phyloP scores from a whole-genome alignment of 2,888 invertebrate genomes.

The Tipula vernalis region DNA sequence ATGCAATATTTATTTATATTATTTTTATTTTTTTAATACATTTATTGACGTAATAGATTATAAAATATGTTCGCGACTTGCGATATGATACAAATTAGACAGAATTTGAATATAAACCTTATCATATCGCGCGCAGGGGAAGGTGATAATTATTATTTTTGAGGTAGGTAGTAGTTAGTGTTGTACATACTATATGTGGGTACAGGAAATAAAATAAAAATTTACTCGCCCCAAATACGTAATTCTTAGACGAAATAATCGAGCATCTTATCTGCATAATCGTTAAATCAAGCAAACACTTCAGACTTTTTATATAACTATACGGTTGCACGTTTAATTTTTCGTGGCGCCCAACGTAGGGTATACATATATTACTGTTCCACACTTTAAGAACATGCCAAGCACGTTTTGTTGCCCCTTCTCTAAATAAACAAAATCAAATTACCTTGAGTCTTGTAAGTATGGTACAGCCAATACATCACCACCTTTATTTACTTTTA shows the following conservation, averaged over 20 bases:
- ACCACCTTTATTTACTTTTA: neutral
- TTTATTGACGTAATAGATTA: neutral
- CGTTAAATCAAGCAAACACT: no score
- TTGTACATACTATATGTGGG: neutral
- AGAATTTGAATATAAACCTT: neutral
- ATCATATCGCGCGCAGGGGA: neutral
- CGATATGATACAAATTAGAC: neutral
- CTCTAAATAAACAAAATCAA: neutral
- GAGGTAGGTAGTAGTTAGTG: neutral
- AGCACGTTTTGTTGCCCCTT: neutral
- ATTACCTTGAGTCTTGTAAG: neutral
- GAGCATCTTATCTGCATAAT: neutral
- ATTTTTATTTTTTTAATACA: neutral
- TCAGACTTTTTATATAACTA: neutral
- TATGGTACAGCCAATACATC: neutral
- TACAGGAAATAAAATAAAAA: neutral
- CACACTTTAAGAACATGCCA: neutral
- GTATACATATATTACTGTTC: neutral
- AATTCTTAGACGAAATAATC: neutral
- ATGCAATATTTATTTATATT: no score
- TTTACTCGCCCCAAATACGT: neutral
- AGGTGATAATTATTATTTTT: neutral
- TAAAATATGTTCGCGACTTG: neutral
- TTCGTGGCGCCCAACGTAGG: no score
- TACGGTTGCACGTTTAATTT: no score